Conservation (phyloP, 1,140 invertebrate species). For the Choristoneura fumiferana region DNA sequence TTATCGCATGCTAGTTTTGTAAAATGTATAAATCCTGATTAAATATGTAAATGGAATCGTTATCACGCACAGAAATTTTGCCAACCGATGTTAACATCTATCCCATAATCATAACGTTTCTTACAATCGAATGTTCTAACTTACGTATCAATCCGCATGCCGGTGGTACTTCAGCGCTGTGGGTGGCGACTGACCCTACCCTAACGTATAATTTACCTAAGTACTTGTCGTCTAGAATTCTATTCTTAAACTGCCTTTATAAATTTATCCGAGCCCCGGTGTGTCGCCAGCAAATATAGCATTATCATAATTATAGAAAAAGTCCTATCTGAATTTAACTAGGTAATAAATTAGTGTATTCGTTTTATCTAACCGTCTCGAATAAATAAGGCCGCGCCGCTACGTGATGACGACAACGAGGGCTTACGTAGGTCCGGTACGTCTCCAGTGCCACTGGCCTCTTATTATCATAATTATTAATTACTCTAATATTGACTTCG, state of each 20-base stretch:
- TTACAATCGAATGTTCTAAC: conserved; percentile 14
- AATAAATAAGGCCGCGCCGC: conserved; percentile 1
- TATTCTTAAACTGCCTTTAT: conserved; percentile 20
- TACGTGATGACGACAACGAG: too few species aligned
- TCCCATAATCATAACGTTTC: not conserved
- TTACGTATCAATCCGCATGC: conserved; percentile 5
- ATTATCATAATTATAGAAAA: not conserved
- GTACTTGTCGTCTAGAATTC: conserved; percentile 44
- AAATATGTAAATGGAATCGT: not conserved
- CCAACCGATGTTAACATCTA: conserved; percentile 11
- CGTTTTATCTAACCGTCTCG: conserved; percentile 1
- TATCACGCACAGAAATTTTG: not conserved
- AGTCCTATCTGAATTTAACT: not conserved
- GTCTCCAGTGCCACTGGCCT: too few species aligned
- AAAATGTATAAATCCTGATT: too few species aligned
- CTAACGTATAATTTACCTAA: conserved; percentile 42
- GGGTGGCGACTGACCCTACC: not conserved
- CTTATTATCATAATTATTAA: too few species aligned
- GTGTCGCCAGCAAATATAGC: not conserved
- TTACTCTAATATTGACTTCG: too few species aligned
- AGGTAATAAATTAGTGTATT: conserved; percentile 13
- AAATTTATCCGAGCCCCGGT: not conserved
- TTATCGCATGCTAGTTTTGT: too few species aligned
- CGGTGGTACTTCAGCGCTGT: not conserved
- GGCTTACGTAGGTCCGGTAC: too few species aligned